Base-by-base conservation (phyloP, 2,113 vertebrate genomes). In the Diadophis punctatus region DNA sequence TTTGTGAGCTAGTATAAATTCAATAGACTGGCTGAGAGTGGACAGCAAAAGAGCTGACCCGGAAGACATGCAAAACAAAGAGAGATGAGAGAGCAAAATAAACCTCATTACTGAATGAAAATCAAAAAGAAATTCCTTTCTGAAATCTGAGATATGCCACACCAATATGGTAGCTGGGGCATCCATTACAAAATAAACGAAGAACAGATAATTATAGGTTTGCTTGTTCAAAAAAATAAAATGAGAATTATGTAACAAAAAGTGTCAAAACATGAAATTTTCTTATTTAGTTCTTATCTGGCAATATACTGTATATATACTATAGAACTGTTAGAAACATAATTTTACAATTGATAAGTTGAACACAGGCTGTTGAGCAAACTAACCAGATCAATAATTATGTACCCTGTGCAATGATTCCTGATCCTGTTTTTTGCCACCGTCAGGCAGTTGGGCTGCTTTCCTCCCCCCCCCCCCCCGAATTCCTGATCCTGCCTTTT, bases 221-320 rank as follows among this genome's bases (percentile, higher is more conserved):
- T 93, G 8, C 53, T 74, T 3, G 91, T 34, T 49, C 0, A 27
- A 90, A 20, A 7, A 0, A 0, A 0, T 0, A 63, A 49, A 93
- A 90, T 91, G 22, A 92, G 91, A 90, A 91, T 34, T 93, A 9
- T 22, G 22, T 91, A 22, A 51, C 39, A 30, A 25, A 86, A 93
- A 12, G 0, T 0, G 88, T 94, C 86, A 3, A 52, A 88, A 92
- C 18, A 5, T 25, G 84, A 7, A 43, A 46, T 53, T 74, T 91
- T 43, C n/a, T 34, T 88, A 52, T 49, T 27, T 48, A 10, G 39
- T 85, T 74, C 30, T n/a, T 68, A 68, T 68, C 86, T 92, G 25
- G 30, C 27, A 87, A 51, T 20, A 68, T 86, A 39, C n/a, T n/a
- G n/a, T n/a, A n/a, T 48, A 58, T 22, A 27, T 20, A 56, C 14